phyloP scores from a whole-genome alignment of 1,140 invertebrate species.

The Drosophila chauvacae region DNA sequence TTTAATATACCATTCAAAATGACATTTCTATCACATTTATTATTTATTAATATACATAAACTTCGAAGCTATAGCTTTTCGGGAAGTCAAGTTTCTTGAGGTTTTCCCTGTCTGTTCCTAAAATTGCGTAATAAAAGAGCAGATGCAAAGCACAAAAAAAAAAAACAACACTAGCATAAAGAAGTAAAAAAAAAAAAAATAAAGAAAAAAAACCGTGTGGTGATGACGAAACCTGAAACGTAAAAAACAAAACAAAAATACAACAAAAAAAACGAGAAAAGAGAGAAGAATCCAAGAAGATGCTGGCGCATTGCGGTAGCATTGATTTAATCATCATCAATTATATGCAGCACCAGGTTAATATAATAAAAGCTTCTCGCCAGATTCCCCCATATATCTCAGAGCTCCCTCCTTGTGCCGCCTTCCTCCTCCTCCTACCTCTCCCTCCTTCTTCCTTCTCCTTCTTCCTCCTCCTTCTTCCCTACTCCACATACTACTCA shows the following conservation, averaged over 20 bases:
- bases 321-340: conserved; percentile 83
- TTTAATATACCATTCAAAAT: no score
- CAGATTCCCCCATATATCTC: conserved; percentile 28
- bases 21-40: not conserved
- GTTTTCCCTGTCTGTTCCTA: not conserved
- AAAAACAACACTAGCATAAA: not conserved
- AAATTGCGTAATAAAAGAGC: conserved; percentile 33
- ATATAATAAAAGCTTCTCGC: conserved; percentile 77
- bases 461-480: not conserved
- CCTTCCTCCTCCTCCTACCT: no score
- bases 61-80: not conserved
- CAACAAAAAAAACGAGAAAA: conserved; percentile 7
- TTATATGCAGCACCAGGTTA: conserved; percentile 83
- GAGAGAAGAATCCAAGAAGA: conserved; percentile 14
- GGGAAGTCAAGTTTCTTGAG: not conserved
- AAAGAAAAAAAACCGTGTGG: not conserved
- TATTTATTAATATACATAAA: not conserved
- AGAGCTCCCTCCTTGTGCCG: not conserved
- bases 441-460: not conserved
- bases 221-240: conserved; percentile 55
- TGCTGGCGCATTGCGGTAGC: conserved; percentile 77
- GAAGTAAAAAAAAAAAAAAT: not conserved
- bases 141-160: conserved; percentile 28
- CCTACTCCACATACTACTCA: not conserved
- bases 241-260: not conserved